Conservation (phyloP, 2,797 vertebrate species). For the Ispidina lecontei region DNA sequence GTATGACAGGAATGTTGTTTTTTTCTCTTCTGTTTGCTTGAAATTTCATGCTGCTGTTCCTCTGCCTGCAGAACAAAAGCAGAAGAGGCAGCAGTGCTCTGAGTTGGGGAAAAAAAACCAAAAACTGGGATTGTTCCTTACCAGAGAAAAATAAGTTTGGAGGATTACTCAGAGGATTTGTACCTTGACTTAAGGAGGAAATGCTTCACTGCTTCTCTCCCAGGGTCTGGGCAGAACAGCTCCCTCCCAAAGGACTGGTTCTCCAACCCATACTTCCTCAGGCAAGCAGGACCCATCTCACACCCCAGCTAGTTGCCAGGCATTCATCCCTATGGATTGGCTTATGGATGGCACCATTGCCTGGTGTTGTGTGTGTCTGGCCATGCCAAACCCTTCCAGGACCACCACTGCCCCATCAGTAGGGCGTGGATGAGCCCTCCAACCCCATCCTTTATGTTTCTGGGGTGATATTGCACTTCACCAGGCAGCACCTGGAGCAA, state of each 20-base stretch:
- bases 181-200: not conserved
- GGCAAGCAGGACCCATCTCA: accelerated
- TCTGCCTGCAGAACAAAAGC: not conserved
- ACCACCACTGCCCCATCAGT: not conserved
- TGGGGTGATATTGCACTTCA: not conserved
- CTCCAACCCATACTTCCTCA: not conserved
- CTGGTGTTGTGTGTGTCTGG: accelerated
- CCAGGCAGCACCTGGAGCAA: not conserved
- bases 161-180: not conserved
- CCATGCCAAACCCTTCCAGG: not conserved
- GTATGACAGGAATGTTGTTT: not conserved
- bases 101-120: not conserved
- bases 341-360: not conserved
- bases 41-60: constrained; percentile 18
- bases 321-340: accelerated
- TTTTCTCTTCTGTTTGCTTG: not conserved
- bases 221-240: not conserved
- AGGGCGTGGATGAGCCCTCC: not conserved
- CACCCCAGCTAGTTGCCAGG: not conserved
- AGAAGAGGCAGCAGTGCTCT: not conserved
- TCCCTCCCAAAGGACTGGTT: not conserved
- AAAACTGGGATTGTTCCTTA: not conserved
- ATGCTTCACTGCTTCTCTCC: not conserved
- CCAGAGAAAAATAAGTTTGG: not conserved
- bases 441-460: not conserved